phyloP scores from a whole-genome alignment of 35 echinoderm and acorn worm species.

The Apostichopus californicus region DNA sequence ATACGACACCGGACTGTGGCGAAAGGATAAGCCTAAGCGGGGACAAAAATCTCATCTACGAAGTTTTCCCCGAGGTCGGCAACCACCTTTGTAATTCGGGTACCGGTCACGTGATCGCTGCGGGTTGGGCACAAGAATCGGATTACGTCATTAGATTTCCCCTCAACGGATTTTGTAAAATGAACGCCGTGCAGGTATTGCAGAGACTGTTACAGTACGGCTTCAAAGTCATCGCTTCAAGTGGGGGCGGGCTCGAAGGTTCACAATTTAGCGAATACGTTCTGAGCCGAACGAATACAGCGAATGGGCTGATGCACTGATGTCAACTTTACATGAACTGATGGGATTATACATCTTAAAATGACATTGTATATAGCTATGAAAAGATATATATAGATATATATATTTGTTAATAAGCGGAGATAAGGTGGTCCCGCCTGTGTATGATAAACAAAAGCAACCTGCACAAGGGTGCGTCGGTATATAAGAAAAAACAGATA shows the following conservation, averaged over 20 bases:
- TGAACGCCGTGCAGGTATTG: conserved; percentile 90
- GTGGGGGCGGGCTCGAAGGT: conserved; percentile 93
- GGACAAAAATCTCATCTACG: conserved; percentile 90
- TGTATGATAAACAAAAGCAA: neutral
- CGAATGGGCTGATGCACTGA: conserved; percentile 49
- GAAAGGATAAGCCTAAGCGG: conserved; percentile 93
- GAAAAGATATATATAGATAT: neutral
- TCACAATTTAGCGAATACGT: conserved; percentile 98
- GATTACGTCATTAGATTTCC: conserved; percentile 91
- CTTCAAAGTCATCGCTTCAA: conserved; percentile 88
- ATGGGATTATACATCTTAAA: neutral
- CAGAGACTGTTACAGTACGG: conserved; percentile 85
- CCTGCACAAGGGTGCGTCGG: no score
- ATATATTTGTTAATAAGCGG: conserved; percentile 19
- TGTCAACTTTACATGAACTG: no score
- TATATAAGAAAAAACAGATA: no score
- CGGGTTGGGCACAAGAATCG: conserved; percentile 94
- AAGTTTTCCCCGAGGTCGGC: conserved; percentile 95
- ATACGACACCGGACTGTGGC: conserved; percentile 91
- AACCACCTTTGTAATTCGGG: conserved; percentile 89
- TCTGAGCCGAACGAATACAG: conserved; percentile 71
- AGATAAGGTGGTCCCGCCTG: neutral
- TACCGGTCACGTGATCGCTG: conserved; percentile 56
- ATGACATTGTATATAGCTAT: neutral
- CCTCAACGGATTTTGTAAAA: conserved; percentile 92